Evolutionary conservation across 2,888 invertebrate species (phyloP).

Genomic region (Andrena trimmerana): DNA sequence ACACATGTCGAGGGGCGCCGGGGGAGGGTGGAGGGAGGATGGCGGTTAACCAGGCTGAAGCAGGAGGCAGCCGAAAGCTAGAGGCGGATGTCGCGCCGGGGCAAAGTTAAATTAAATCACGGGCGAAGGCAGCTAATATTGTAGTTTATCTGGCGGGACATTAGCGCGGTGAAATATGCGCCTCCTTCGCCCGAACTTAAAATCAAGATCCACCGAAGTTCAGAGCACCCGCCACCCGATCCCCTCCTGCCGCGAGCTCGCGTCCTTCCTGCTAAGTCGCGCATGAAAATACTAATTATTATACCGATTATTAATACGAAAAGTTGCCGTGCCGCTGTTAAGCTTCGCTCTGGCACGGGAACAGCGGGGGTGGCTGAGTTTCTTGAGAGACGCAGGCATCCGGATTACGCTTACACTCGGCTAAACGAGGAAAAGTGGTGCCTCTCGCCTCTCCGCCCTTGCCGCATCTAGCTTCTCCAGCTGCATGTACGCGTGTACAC

Average conservation of each 20-base stretch:
- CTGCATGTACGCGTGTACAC: neutral
- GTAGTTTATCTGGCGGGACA: constrained; percentile 85
- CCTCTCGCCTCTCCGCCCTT: constrained; percentile 8
- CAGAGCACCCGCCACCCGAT: constrained; percentile 37
- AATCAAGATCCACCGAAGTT: constrained; percentile 83
- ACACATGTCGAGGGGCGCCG: constrained; percentile 57
- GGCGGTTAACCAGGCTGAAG: constrained; percentile 53
- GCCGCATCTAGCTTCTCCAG: constrained; percentile 13
- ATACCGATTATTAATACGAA: constrained; percentile 85
- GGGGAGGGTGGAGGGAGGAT: neutral
- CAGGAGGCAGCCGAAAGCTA: constrained; percentile 72
- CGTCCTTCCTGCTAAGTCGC: constrained; percentile 84
- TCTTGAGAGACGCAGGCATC: constrained; percentile 72
- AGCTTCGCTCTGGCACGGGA: constrained; percentile 45
- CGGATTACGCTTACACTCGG: constrained; percentile 75
- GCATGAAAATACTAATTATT: constrained; percentile 85
- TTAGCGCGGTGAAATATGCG: constrained; percentile 84
- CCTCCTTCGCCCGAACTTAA: constrained; percentile 81
- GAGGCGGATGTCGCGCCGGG: constrained; percentile 82
- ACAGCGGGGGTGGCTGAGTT: constrained; percentile 51
- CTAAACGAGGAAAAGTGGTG: constrained; percentile 66
- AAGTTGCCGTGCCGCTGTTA: constrained; percentile 77
- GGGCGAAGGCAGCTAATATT: constrained; percentile 84
- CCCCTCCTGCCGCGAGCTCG: constrained; percentile 46
- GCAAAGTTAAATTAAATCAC: constrained; percentile 85